Evolutionary conservation across 2,113 vertebrate genomes (phyloP).

Genomic region (Nycticryphes semicollaris): DNA sequence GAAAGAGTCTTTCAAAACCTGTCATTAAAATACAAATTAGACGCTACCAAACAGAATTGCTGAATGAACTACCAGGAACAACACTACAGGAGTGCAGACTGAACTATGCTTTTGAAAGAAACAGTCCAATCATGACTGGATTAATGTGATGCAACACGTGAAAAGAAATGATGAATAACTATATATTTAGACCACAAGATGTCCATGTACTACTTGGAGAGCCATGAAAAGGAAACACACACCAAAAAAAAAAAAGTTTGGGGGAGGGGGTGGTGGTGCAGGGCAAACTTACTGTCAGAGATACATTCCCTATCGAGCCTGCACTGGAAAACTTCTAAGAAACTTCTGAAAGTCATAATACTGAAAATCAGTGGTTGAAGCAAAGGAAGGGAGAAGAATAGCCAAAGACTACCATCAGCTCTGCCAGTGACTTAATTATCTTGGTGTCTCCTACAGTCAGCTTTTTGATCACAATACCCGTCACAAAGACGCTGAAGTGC

Average conservation of each 20-base stretch:
- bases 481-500: background rate
- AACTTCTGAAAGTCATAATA: background rate
- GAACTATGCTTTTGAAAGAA: background rate
- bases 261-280: fast-evolving
- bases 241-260: background rate
- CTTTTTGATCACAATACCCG: background rate
- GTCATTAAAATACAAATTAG: background rate
- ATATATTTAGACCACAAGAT: background rate
- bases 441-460: background rate
- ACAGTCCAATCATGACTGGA: background rate
- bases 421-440: background rate
- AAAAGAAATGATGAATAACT: background rate
- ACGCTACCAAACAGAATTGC: background rate
- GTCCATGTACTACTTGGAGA: background rate
- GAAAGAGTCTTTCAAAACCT: background rate
- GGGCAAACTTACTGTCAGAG: background rate
- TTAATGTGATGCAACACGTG: background rate
- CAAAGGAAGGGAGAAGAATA: background rate
- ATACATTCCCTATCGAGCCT: background rate
- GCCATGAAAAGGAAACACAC: background rate
- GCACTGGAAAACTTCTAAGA: background rate
- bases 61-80: background rate
- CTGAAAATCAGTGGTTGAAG: background rate
- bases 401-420: background rate
- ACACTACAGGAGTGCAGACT: background rate